Evolutionary conservation across 2,797 vertebrate species (phyloP).

Genomic region (Tauraco hartlaubi): DNA sequence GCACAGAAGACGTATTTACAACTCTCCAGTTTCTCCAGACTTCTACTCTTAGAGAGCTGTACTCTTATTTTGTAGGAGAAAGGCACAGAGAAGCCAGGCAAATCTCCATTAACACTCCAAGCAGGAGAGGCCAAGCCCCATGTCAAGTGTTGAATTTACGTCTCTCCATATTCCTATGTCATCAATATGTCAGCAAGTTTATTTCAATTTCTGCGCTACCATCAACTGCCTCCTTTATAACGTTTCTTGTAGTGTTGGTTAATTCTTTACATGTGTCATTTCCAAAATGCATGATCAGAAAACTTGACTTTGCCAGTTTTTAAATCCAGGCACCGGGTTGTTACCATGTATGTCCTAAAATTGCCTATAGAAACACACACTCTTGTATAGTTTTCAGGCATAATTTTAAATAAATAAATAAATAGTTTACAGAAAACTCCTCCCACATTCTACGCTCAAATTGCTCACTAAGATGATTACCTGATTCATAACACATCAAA

Average conservation of each 20-base stretch:
- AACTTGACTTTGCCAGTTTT: neutral
- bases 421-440: neutral
- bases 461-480: neutral
- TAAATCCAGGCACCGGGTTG: neutral
- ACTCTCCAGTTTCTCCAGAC: neutral
- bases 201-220: neutral
- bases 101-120: neutral
- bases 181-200: neutral
- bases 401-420: neutral
- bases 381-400: neutral
- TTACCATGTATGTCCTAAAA: neutral
- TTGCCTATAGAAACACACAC: neutral
- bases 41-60: neutral
- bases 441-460: neutral
- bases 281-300: neutral
- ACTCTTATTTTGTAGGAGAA: neutral
- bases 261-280: neutral
- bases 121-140: neutral
- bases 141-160: accelerated
- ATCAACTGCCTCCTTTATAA: neutral
- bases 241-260: neutral
- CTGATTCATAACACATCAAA: neutral
- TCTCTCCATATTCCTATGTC: neutral
- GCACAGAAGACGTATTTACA: neutral
- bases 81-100: neutral